Evolutionary conservation across 2,888 invertebrate genomes (phyloP), one percentile per base, ranked within the genome.

Genomic region (Leucophenga maculata): DNA sequence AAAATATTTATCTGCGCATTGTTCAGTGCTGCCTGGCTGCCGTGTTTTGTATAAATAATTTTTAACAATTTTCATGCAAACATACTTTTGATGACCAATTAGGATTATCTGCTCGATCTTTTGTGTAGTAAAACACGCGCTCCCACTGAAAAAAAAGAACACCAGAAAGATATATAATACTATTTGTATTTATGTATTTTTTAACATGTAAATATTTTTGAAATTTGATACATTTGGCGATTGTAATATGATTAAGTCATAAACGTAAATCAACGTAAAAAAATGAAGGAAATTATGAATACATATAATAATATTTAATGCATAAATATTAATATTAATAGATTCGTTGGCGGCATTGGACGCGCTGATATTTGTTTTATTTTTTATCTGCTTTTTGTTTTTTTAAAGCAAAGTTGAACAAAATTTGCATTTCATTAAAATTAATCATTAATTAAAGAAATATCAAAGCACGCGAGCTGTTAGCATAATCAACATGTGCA

Each of bases 1-100:
- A 6, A 39, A 39, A 39, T 50, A n/a, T 11, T 1, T 64, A 32
- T 48, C 26, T 18, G 44, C 60, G 39, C 39, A 60, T 48, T 64
- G 62, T 48, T 64, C n/a, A 14, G 46, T 18, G 20, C 14, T 22
- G 18, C 14, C 14, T 22, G 18, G 22, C 22, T 64, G 46, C 62
- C 22, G 46, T 26, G 22, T 64, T 64, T 59, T 50, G 64, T 64
- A 18, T 32, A 52, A 65, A 65, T 65, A 50, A 39, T 50, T 26
- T 26, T 16, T 50, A 65, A 50, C 39, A 54, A 65, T 65, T 65
- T 32, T 65, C 39, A 65, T 65, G 65, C 54, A 65, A 65, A 65
- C 59, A 31, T 32, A 13, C 52, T 54, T 52, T 65, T 66, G 66
- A 57, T 46, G 67, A 46, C 26, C 46, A 67, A 67, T 67, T 67